These are phyloP conservation scores for Bradypodion ventrale DNA, from an alignment of 2,797 vertebrate genomes.

Conservation along the genomic window DNA sequence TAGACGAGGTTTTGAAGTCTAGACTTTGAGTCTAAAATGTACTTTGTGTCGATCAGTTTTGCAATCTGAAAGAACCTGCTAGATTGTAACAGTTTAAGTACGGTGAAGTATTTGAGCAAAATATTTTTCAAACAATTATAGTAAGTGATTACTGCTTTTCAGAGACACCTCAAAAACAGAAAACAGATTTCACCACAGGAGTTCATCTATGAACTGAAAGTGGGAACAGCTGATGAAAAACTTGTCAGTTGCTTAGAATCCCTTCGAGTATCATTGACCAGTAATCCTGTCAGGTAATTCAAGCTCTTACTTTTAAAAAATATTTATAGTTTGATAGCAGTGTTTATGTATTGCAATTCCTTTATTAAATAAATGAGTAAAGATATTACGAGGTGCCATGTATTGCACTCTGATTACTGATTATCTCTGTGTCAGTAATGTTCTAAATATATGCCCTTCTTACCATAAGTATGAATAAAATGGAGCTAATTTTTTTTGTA, in stretches of 20 bases:
- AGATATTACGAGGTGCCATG: not conserved
- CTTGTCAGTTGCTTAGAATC: constrained; percentile 92
- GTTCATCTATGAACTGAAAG: constrained; percentile 92
- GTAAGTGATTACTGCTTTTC: constrained; percentile 55
- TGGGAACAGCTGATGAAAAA: constrained; percentile 88
- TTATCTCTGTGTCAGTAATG: not conserved
- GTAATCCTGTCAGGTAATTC: constrained; percentile 96
- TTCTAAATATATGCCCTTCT: not conserved
- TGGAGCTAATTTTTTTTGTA: not conserved
- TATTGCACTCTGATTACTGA: not conserved
- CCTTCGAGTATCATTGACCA: constrained; percentile 93
- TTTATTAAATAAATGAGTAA: not conserved
- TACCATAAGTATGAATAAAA: not conserved
- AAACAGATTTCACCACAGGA: constrained; percentile 92
- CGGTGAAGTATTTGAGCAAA: not conserved
- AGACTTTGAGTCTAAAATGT: too few relatives aligned
- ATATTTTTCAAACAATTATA: not conserved
- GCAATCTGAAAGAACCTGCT: not conserved
- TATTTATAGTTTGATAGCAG: too few relatives aligned
- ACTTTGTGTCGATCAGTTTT: too few relatives aligned
- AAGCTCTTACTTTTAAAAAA: not conserved
- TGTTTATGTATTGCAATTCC: constrained; percentile 24
- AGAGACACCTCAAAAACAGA: constrained; percentile 89
- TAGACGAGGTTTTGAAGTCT: too few relatives aligned
- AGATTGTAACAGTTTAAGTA: not conserved